phyloP scores from a whole-genome alignment of 2,113 vertebrate species.

The Bambusicola thoracicus region DNA sequence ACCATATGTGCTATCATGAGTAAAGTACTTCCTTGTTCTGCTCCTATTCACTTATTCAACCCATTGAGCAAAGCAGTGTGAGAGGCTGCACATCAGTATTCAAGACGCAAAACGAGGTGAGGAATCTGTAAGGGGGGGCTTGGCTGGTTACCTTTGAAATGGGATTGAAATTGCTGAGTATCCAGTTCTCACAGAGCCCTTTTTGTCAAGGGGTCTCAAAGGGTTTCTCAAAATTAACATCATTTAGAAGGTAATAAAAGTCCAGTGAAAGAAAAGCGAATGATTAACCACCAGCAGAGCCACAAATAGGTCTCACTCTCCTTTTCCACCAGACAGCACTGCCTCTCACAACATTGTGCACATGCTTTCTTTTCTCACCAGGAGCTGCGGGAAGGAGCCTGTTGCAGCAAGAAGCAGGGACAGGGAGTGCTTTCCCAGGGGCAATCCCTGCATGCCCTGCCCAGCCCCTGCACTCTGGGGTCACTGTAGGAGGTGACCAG shows the following conservation, averaged over 20 bases:
- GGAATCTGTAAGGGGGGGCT: not conserved
- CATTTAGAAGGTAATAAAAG: not conserved
- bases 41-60: not conserved
- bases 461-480: not conserved
- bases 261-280: not conserved
- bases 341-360: accelerated
- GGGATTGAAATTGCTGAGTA: not conserved
- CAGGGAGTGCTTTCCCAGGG: not conserved
- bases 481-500: not conserved
- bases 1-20: not conserved
- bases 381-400: not conserved
- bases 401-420: not conserved
- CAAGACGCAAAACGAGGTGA: not conserved
- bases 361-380: accelerated
- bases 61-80: not conserved
- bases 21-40: not conserved
- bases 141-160: not conserved
- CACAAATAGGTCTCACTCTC: not conserved
- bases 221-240: not conserved
- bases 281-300: accelerated
- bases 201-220: not conserved
- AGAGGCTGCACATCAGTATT: constrained; percentile 40
- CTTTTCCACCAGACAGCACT: not conserved
- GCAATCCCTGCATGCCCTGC: accelerated
- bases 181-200: not conserved